These are phyloP conservation scores for Cerceris ruficornis DNA, from an alignment of 2,888 invertebrate genomes.

Conservation along the genomic window DNA sequence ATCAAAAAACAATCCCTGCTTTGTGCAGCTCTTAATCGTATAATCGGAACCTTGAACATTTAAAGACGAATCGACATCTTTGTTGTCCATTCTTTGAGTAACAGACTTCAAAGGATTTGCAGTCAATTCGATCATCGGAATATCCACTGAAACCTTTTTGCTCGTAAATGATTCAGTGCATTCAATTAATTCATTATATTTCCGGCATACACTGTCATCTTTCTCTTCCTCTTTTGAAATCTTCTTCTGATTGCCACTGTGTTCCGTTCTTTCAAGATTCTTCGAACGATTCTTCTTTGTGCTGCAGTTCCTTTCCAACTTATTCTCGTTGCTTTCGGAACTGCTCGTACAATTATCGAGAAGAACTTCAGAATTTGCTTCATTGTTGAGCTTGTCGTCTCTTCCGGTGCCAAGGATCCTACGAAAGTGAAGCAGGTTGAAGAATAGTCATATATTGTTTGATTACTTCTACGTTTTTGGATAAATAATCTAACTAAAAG, in stretches of 20 bases:
- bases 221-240: constrained; percentile 10
- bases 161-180: constrained; percentile 33
- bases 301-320: too few species aligned
- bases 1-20: constrained; percentile 73
- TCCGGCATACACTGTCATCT: constrained; percentile 7
- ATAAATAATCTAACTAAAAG: constrained; percentile 20
- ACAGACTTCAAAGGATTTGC: constrained; percentile 69
- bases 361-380: too few species aligned
- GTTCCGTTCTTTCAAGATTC: too few species aligned
- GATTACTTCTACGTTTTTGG: constrained; percentile 1
- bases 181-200: constrained; percentile 57
- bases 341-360: too few species aligned
- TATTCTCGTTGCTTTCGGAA: too few species aligned
- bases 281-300: too few species aligned
- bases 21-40: constrained; percentile 70
- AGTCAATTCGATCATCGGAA: constrained; percentile 75
- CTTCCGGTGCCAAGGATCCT: too few species aligned
- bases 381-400: too few species aligned
- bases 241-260: background rate
- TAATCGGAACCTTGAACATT: constrained; percentile 74
- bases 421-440: too few species aligned
- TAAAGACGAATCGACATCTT: constrained; percentile 57
- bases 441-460: background rate
- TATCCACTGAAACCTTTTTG: constrained; percentile 61
- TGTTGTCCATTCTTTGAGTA: constrained; percentile 66